Evolutionary conservation across 23 tunicate species (phyloP).

Genomic region (Corella eumyota): DNA sequence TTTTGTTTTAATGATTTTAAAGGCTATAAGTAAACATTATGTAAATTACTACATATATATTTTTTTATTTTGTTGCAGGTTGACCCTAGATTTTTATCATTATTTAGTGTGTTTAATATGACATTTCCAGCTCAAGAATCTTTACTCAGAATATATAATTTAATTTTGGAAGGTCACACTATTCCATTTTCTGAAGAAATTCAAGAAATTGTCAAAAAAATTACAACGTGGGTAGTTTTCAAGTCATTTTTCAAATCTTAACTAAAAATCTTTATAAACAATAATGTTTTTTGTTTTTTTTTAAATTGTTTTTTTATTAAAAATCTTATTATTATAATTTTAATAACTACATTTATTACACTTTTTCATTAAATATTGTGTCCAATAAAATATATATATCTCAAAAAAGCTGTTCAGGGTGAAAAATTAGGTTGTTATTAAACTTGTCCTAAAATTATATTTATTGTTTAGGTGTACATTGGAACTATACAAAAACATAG

Average conservation of each 20-base stretch:
- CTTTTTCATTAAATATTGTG: not conserved
- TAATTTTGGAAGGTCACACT: conserved; percentile 77
- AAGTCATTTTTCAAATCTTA: not conserved
- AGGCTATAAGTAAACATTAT: no score
- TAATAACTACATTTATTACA: not conserved
- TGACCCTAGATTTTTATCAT: conserved; percentile 89
- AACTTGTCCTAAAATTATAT: no score
- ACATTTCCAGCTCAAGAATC: conserved; percentile 99
- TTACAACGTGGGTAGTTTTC: conserved; percentile 38
- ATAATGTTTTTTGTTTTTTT: not conserved
- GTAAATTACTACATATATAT: no score
- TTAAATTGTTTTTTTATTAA: no score
- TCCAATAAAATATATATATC: no score
- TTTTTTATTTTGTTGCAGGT: no score
- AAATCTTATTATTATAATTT: not conserved
- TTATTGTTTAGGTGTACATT: conserved; percentile 82
- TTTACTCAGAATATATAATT: conserved; percentile 74
- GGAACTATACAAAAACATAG: conserved; percentile 80
- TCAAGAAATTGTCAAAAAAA: conserved; percentile 20
- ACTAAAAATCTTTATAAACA: not conserved
- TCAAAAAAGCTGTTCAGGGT: no score
- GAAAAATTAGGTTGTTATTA: no score
- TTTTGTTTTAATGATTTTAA: no score
- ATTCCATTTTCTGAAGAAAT: conserved; percentile 68
- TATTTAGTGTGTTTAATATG: conserved; percentile 98